These are phyloP conservation scores for Syndactyla subalaris DNA, from an alignment of 2,797 vertebrate species.

Conservation along the genomic window DNA sequence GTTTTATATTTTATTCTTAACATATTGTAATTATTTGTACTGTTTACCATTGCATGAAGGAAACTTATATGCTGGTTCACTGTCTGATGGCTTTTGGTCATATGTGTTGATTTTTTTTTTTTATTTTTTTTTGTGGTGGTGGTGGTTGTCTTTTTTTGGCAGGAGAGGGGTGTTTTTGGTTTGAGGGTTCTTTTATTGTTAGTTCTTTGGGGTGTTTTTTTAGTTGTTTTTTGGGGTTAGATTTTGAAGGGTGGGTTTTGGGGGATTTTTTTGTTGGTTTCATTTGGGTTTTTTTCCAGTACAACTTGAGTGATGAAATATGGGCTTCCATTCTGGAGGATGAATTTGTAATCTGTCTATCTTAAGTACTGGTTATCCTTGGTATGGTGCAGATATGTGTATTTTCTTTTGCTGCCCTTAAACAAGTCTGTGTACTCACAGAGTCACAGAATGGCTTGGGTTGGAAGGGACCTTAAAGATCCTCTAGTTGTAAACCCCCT, in stretches of 20 bases:
- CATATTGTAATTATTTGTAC: not conserved
- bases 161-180: not conserved
- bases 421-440: not conserved
- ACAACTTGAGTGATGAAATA: not conserved
- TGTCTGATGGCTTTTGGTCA: not conserved
- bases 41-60: not conserved
- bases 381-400: rapidly evolving
- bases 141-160: not conserved
- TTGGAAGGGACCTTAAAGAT: not conserved
- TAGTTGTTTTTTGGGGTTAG: too few relatives aligned
- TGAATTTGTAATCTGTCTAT: not conserved
- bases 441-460: not conserved
- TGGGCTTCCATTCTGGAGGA: not conserved
- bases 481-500: not conserved
- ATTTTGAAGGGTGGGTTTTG: not conserved
- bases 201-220: not conserved
- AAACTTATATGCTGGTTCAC: not conserved
- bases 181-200: not conserved
- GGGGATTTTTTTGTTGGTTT: not conserved
- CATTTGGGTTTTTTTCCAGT: not conserved
- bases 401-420: not conserved
- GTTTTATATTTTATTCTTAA: not conserved
- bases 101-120: not conserved
- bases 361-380: not conserved
- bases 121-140: too few relatives aligned